Base-by-base conservation (phyloP, 2,797 vertebrate genomes). In the Myotis daubentonii region DNA sequence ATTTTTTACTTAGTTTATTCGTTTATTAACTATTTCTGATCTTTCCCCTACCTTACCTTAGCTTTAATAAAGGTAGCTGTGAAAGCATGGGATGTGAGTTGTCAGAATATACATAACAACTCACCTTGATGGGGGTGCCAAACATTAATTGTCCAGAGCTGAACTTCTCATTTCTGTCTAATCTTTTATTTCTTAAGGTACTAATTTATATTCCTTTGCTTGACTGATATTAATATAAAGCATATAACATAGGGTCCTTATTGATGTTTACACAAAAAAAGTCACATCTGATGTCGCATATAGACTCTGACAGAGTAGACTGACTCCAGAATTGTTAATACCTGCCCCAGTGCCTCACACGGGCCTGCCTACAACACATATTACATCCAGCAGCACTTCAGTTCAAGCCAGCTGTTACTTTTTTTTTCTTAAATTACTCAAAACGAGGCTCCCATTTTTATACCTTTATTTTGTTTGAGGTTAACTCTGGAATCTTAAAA, bases 401-500 rank as follows among this genome's bases (percentile, higher is more conserved):
- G 2, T 57, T 93, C 74, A 91, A 79, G 22, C 5, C 49, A 49
- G 30, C 53, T 91, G 33, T 57, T 86, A 8, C 36, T 38, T 44
- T 76, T 87, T 80, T 79, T 57, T 79, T 51, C n/a, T 41, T 57
- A 68, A 78, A 49, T 28, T 84, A 81, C 20, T 30, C 68, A 66
- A 88, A 85, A 83, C 3, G 7, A 53, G 44, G 6, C 13, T 47
- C 51, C 51, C 30, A 28, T 28, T 68, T 66, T 49, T 88, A 33
- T 72, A 89, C 9, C 13, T 93, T 84, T 49, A 75, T 47, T 91
- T 94, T 81, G 36, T 91, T 51, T 92, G 55, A 87, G 33, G 62
- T 62, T 82, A 94, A 51, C 23, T 84, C 83, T 36, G n/a, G n/a
- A 38, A 82, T 89, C 94, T 92, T 78, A 22, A 68, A 79, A 87